Evolutionary conservation across 2,797 vertebrate species (phyloP), one percentile per base, ranked within the genome.

Genomic region (Nannoperca australis): DNA sequence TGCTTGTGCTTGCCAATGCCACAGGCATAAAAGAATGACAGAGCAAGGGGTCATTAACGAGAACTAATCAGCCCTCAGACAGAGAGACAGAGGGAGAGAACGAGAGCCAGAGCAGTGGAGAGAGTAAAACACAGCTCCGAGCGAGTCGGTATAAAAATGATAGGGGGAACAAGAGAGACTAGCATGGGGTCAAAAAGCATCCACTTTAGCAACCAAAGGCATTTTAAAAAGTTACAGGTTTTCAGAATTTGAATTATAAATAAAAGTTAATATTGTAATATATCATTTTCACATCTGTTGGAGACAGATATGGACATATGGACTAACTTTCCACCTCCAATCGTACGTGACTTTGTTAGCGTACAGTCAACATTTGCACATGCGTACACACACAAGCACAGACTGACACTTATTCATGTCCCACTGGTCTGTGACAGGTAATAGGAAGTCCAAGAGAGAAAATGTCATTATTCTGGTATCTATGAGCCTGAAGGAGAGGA

Each of bases 21-120:
- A 81, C 70, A n/a, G 88, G 88, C 84, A 68, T 80, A 66, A 90
- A 83, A 88, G 86, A 90, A 88, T 71, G 87, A 86, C 83, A 69
- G 83, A 80, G 85, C 88, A 70, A 85, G 79, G 72, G 85, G 90
- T 91, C 89, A 91, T 92, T 93, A 93, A 83, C 59, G 45, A 82
- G 79, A 90, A 89, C 81, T 92, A 92, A 92, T 91, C 90, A 89
- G 90, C 78, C 73, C 68, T 81, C 73, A 78, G 84, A 88, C 78
- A 72, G 70, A 79, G 71, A 80, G 73, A 76, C 1, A 11, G 73
- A 74, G 50, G 53, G 50, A 76, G 58, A 77, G 38, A 45, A 59
- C 15, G 6, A 69, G 68, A 83, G 67, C 45, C 18, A 17, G 60
- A 73, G 76, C 34, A 20, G 78, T 22, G 61, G 56, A 79, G 54